Evolutionary conservation across 2,888 invertebrate genomes (phyloP), one percentile per base, ranked within the genome.

Genomic region (Pherbina coryleti): DNA sequence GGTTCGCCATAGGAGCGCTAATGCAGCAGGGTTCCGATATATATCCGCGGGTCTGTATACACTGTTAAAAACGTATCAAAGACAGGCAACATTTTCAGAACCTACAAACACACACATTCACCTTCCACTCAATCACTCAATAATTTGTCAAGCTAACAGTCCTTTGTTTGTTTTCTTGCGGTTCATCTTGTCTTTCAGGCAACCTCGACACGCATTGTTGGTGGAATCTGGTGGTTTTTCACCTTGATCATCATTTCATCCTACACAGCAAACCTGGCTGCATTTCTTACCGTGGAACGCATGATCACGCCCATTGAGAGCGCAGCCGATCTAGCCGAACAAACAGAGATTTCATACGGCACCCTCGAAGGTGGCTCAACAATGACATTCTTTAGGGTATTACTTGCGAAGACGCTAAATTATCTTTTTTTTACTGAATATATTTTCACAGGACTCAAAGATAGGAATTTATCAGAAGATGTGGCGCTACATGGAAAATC

Each of bases 181-280:
- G 8, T 37, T 11, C 14, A 14, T 7, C 11, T 44, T 44, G 11
- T 25, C 2, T 82, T 83, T 28, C 86, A 96, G 96, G 96, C 96
- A 3, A 95, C 96, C 2, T 96, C 96, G 5, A 99, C 99, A 0
- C 92, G 99, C 75, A 96, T 99, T 82, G 98, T 99, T 7, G 98
- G 98, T 11, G 98, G 96, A 0, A 96, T 97, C 84, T 99, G 99
- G 99, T 99, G 99, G 98, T 99, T 99, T 91, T 99, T 99, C 91
- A 99, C 98, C 0, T 92, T 99, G 57, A 99, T 99, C 89, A 98
- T 99, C 88, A 96, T 99, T 80, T 98, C 98, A 0, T 98, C 99
- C 7, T 99, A 99, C 91, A 99, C 99, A 5, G 99, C 99, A 17
- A 89, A 89, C 91, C 91, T 99, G 85, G 99, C 99, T 0, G 99